Evolutionary conservation across 2,888 invertebrate species (phyloP).

Genomic region (Euplagia quadripunctaria): DNA sequence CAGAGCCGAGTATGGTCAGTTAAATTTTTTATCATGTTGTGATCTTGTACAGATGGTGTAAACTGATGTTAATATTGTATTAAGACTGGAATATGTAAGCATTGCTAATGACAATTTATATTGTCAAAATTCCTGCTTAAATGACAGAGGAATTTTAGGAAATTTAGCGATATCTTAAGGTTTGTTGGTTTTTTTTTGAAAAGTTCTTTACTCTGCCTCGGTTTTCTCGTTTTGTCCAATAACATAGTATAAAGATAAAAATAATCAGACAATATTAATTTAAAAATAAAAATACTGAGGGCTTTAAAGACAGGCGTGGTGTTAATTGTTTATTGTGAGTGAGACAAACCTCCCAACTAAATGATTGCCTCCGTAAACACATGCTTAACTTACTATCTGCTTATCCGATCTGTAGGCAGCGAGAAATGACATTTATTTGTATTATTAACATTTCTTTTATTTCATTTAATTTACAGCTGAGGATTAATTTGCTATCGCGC

Average conservation of each 20-base stretch:
- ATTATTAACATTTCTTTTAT: constrained; percentile 19
- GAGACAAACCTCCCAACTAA: constrained; percentile 17
- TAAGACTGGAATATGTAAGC: too few relatives aligned
- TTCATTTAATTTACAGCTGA: constrained; percentile 18
- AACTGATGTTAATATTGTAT: too few relatives aligned
- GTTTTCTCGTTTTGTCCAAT: not conserved
- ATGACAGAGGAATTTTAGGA: too few relatives aligned
- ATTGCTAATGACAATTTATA: too few relatives aligned
- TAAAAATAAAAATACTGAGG: too few relatives aligned
- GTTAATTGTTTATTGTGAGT: not conserved
- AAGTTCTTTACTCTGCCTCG: not conserved
- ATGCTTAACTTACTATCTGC: constrained; percentile 28
- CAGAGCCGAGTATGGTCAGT: too few relatives aligned
- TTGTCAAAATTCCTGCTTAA: too few relatives aligned
- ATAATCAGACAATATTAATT: not conserved
- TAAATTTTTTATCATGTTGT: too few relatives aligned
- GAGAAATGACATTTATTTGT: constrained; percentile 15
- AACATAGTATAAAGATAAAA: constrained; percentile 5
- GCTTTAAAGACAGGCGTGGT: too few relatives aligned
- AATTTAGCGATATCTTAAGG: too few relatives aligned
- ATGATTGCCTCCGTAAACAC: constrained; percentile 26
- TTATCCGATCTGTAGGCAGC: constrained; percentile 25
- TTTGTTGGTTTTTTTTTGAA: not conserved
- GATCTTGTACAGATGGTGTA: too few relatives aligned
- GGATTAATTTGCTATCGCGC: constrained; percentile 8